Percentiles rank a stretch among this genome's conserved stretches.
Conservation (phyloP, 2,797 vertebrate genomes). For the Neopelma chrysocephalum region DNA sequence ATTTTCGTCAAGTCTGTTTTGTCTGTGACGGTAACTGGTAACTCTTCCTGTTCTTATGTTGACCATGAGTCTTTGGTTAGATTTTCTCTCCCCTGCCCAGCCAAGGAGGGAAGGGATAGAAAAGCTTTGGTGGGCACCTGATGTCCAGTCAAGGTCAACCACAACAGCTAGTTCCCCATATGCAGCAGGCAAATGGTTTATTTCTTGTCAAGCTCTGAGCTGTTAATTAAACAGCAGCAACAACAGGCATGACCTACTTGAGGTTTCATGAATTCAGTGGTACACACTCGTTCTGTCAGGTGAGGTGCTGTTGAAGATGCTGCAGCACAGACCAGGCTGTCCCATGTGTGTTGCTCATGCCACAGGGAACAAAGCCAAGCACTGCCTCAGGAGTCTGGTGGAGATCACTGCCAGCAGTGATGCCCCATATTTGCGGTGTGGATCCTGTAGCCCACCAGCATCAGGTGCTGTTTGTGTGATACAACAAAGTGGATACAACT, state of each 20-base stretch:
- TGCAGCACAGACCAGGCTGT: not conserved
- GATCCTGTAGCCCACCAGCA: not conserved
- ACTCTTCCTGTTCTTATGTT: not conserved
- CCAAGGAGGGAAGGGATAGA: not conserved
- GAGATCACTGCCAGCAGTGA: accelerated
- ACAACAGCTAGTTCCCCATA: not conserved
- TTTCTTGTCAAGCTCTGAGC: not conserved
- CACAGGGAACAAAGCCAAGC: not conserved
- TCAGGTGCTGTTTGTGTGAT: not conserved
- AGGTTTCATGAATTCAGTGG: not conserved
- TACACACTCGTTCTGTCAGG: not conserved
- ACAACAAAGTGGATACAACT: not conserved
- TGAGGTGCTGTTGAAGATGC: not conserved
- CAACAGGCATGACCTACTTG: not conserved
- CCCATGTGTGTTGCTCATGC: accelerated
- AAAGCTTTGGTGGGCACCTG: not conserved
- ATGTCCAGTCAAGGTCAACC: not conserved
- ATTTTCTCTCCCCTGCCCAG: not conserved
- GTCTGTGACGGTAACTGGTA: not conserved
- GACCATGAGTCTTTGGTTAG: not conserved
- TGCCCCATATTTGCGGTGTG: not conserved
- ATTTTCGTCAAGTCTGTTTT: not conserved
- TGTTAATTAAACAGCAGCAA: not conserved
- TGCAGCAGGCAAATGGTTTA: not conserved
- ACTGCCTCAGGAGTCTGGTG: not conserved